Evolutionary conservation across 1,140 invertebrate genomes (phyloP), one percentile per base, ranked within the genome.

Genomic region (Drosophila parvula): DNA sequence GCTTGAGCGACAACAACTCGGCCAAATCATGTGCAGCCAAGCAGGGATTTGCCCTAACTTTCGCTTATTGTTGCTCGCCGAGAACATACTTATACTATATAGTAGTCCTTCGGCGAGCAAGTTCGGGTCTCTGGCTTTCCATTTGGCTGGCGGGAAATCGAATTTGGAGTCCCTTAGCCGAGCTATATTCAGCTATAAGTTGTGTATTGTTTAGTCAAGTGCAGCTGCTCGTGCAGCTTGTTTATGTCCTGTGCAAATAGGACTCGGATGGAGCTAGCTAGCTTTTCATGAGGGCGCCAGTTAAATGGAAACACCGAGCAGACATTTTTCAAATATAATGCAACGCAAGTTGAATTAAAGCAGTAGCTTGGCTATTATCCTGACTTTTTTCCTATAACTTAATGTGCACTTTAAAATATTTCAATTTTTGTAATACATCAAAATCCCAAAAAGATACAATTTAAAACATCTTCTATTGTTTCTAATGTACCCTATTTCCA

Each of bases 161-260:
- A 83, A 88, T 88, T 84, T 80, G 38, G 65, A 73, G 65, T 70
- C 65, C 64, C 75, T 60, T 22, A 34, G 53, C 48, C 43, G 51
- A 14, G 16, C 50, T 74, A 56, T 69, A 48, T 48, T 27, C 44
- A 56, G 30, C 18, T 73, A 34, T 61, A 56, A 62, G 75, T 77
- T 86, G 74, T 79, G 79, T 82, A 88, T 82, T 85, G 82, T 85
- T 85, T 88, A 85, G 82, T 85, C 83, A 85, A 85, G 82, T 88
- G 79, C 79, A 85, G 79, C 79, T 82, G 79, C 47, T 88, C 65
- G 67, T 76, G 70, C 74, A 85, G 64, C 79, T 82, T 86, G 74
- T 81, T 86, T 86, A 81, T 85, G 81, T 78, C 51, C 78, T 41
- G 64, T 38, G 47, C 55, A 85, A 85, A 85, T 85, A 75, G 41